phyloP scores from a whole-genome alignment of 2,113 vertebrate species.

The Muscicapa adusta region DNA sequence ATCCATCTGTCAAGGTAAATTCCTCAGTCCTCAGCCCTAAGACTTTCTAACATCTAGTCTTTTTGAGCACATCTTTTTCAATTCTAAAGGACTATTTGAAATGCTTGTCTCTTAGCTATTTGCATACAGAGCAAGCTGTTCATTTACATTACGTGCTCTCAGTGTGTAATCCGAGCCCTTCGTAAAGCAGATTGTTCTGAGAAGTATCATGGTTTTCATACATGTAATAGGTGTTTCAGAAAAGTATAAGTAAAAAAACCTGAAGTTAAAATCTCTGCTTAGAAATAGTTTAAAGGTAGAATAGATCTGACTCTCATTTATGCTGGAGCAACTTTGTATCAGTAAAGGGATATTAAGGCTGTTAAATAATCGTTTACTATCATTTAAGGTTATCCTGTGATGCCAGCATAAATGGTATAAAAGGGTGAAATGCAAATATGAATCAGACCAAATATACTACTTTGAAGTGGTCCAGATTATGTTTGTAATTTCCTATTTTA shows the following conservation, averaged over 20 bases:
- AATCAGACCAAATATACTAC: background rate
- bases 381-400: background rate
- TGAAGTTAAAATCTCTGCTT: background rate
- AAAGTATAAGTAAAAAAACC: background rate
- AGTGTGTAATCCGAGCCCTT: background rate
- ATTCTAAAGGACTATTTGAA: background rate
- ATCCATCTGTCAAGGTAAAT: background rate
- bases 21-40: background rate
- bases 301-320: background rate
- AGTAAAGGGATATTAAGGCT: background rate
- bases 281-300: background rate
- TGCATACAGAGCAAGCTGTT: slow-evolving; percentile 34
- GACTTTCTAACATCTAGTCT: background rate
- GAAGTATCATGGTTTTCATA: background rate
- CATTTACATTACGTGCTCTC: background rate
- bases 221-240: background rate
- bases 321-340: background rate
- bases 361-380: background rate
- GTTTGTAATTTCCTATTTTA: slow-evolving; percentile 33
- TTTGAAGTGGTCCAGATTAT: slow-evolving; percentile 34
- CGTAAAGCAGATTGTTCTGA: background rate
- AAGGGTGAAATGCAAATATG: background rate
- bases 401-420: background rate
- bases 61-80: background rate
- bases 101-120: slow-evolving; percentile 14